phyloP scores from a whole-genome alignment of 2,113 vertebrate species.

The Coturnix japonica region DNA sequence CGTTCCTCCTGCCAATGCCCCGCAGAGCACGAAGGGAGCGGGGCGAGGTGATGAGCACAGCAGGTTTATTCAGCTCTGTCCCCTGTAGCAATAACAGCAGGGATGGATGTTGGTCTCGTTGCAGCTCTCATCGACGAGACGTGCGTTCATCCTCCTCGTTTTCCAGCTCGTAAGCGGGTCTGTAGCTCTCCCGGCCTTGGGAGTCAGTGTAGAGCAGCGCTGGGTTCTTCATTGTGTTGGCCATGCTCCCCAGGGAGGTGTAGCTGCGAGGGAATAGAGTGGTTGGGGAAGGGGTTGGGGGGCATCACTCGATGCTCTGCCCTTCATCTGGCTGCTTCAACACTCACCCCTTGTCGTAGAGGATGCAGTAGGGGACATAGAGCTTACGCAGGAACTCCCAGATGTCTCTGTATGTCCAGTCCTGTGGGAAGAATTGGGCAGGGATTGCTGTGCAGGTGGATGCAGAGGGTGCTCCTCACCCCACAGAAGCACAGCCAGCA shows the following conservation, averaged over 20 bases:
- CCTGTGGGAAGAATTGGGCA: slow-evolving; percentile 71
- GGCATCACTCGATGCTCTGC: background rate
- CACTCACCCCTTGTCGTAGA: slow-evolving; percentile 95
- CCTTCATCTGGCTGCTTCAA: background rate
- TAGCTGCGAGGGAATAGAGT: slow-evolving; percentile 78
- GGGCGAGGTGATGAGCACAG: background rate
- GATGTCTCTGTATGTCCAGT: slow-evolving; percentile 96
- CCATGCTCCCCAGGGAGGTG: slow-evolving; percentile 91
- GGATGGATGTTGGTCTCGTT: background rate
- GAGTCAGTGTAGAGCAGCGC: slow-evolving; percentile 80
- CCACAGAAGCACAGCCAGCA: background rate
- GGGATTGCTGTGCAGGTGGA: background rate
- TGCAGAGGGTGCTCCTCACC: background rate
- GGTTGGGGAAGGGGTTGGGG: background rate
- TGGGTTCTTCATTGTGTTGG: slow-evolving; percentile 87
- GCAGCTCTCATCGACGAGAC: slow-evolving; percentile 80
- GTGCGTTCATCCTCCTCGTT: slow-evolving; percentile 91
- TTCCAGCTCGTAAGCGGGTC: slow-evolving; percentile 87
- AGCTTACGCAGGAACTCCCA: slow-evolving; percentile 92
- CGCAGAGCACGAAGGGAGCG: background rate
- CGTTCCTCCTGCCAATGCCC: background rate
- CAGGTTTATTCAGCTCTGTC: background rate
- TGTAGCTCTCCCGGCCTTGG: slow-evolving; percentile 81
- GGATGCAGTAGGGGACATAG: slow-evolving; percentile 92
- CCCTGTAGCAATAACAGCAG: background rate